Percentiles rank a stretch among this genome's conserved stretches.
phyloP scores from a whole-genome alignment of 2,888 invertebrate genomes.

The Mesochorus sp. region DNA sequence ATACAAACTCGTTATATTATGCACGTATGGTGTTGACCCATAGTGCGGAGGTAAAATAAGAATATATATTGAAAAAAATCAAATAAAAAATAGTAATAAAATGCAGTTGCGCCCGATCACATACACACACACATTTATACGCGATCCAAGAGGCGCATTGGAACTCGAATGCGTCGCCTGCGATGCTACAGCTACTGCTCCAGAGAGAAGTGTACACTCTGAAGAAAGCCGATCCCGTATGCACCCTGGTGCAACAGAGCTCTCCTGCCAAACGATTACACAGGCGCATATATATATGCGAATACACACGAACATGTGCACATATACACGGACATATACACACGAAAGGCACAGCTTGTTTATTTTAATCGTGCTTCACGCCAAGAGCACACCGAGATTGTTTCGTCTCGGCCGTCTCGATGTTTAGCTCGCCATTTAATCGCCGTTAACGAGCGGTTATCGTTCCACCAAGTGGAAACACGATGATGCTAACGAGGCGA shows the following conservation, averaged over 20 bases:
- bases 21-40: conserved; percentile 30
- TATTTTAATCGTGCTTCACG: conserved; percentile 74
- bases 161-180: conserved; percentile 30
- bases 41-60: conserved; percentile 13
- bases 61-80: background rate
- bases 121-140: background rate
- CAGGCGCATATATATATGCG: conserved; percentile 35
- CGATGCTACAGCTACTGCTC: background rate
- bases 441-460: conserved; percentile 79
- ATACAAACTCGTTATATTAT: conserved; percentile 14
- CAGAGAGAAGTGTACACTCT: background rate
- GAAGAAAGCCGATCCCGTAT: conserved; percentile 52
- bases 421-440: conserved; percentile 78
- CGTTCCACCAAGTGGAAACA: conserved; percentile 77
- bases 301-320: background rate
- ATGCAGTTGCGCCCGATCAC: background rate
- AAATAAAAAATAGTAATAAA: conserved; percentile 7
- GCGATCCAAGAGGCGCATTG: conserved; percentile 1
- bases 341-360: conserved; percentile 65
- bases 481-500: conserved; percentile 76
- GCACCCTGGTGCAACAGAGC: background rate
- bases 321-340: conserved; percentile 2
- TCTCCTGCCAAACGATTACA: conserved; percentile 35
- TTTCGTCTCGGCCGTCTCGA: conserved; percentile 77
- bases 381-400: conserved; percentile 72